A percentile compares a stretch with the other conserved stretches of the same genome.
phyloP scores from a whole-genome alignment of 1,140 invertebrate genomes.

The Lasioglossum albipes region DNA sequence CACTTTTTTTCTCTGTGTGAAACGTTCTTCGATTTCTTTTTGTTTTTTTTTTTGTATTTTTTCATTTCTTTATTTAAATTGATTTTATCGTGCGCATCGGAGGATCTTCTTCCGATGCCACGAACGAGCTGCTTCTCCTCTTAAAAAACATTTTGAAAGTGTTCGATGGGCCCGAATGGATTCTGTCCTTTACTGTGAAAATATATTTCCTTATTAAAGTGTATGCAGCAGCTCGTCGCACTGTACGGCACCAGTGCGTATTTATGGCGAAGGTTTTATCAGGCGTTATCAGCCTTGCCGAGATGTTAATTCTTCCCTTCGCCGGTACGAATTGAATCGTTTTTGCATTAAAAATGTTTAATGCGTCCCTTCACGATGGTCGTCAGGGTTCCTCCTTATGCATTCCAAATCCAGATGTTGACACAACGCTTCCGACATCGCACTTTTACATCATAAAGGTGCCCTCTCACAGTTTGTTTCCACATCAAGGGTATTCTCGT shows the following conservation, averaged over 20 bases:
- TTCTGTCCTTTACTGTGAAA: neutral
- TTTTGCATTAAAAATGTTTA: conserved; percentile 38
- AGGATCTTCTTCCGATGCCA: conserved; percentile 56
- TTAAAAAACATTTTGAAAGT: conserved; percentile 10
- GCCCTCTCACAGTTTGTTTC: conserved; percentile 52
- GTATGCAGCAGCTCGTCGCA: conserved; percentile 39
- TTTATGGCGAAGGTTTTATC: neutral
- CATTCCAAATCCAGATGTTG: conserved; percentile 55
- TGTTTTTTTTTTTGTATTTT: conserved; percentile 29
- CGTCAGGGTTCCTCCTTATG: conserved; percentile 12
- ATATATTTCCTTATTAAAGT: neutral
- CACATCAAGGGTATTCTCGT: conserved; percentile 48
- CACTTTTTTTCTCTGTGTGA: conserved; percentile 10
- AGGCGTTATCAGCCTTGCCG: neutral
- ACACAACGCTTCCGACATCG: conserved; percentile 33
- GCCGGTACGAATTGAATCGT: conserved; percentile 48
- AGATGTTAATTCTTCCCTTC: conserved; percentile 42
- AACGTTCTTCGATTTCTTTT: conserved; percentile 7
- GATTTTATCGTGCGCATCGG: conserved; percentile 30
- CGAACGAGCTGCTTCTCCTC: conserved; percentile 46
- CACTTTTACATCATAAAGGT: conserved; percentile 49
- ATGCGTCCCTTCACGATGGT: conserved; percentile 23
- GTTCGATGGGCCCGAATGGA: neutral
- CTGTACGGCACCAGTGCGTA: conserved; percentile 11
- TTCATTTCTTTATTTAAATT: conserved; percentile 31